These are phyloP conservation scores for Drosophila miranda DNA, from an alignment of 1,140 invertebrate species.

Conservation along the genomic window DNA sequence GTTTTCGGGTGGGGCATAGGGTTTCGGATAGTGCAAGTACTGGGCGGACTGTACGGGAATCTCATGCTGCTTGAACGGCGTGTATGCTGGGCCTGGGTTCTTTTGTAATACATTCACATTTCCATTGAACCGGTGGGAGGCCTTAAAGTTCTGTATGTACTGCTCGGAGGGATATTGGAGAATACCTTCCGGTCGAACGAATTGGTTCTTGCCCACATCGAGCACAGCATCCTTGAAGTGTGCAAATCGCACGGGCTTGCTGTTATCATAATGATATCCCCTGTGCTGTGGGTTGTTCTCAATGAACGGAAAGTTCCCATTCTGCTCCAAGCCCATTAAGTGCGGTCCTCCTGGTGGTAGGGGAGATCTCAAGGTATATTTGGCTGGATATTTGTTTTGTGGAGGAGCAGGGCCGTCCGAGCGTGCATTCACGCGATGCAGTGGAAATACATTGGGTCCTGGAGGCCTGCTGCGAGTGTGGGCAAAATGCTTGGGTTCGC, in stretches of 20 bases:
- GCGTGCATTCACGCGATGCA: slow-evolving; percentile 40
- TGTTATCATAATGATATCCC: slow-evolving; percentile 38
- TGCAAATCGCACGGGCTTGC: slow-evolving; percentile 42
- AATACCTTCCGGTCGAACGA: slow-evolving; percentile 32
- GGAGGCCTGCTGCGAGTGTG: slow-evolving; percentile 30
- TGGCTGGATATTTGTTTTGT: slow-evolving; percentile 20
- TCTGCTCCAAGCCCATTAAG: slow-evolving; percentile 56
- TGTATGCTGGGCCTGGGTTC: slow-evolving; percentile 41
- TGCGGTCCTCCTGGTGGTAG: slow-evolving; percentile 43
- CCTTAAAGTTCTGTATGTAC: slow-evolving; percentile 71
- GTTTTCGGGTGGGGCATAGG: slow-evolving; percentile 19
- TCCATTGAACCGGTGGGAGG: slow-evolving; percentile 65
- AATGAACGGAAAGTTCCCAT: slow-evolving; percentile 18
- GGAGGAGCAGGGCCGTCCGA: slow-evolving; percentile 29
- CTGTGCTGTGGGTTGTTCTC: slow-evolving; percentile 16
- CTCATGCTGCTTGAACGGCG: slow-evolving; percentile 54
- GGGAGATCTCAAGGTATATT: slow-evolving; percentile 19
- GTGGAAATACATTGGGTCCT: slow-evolving; percentile 4
- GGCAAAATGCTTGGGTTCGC: slow-evolving; percentile 48
- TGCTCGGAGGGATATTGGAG: slow-evolving; percentile 53
- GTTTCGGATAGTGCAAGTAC: slow-evolving; percentile 34
- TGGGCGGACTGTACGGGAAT: slow-evolving; percentile 63
- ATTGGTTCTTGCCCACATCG: slow-evolving; percentile 65
- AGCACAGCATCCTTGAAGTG: slow-evolving; percentile 60
- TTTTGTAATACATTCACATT: slow-evolving; percentile 42